Conservation (phyloP, 2,113 vertebrate genomes). For the Sturnira hondurensis region DNA sequence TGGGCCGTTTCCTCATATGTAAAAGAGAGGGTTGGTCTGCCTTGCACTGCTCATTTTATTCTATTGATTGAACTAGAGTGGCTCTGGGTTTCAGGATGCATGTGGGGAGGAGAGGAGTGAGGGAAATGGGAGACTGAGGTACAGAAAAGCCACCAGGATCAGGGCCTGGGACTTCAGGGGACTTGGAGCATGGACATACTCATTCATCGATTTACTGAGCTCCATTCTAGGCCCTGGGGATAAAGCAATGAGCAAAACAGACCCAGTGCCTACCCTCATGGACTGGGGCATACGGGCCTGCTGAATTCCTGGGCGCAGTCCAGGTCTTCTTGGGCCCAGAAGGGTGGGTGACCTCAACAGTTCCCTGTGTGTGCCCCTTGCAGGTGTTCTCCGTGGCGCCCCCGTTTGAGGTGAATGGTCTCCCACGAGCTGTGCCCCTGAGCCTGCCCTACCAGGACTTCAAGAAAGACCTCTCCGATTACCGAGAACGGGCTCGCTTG, state of each 20-base stretch:
- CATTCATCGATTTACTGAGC: not conserved
- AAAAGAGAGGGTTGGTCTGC: not conserved
- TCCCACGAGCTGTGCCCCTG: constrained; percentile 85
- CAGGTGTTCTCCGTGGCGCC: constrained; percentile 83
- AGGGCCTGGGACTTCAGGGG: not conserved
- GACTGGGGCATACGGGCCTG: not conserved
- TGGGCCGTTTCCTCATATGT: not conserved
- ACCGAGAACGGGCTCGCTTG: constrained; percentile 86
- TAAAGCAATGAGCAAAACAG: not conserved
- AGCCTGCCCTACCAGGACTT: constrained; percentile 91
- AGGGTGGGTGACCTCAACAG: constrained; percentile 16
- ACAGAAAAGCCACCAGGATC: not conserved
- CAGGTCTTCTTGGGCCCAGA: not conserved
- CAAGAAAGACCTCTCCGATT: constrained; percentile 86
- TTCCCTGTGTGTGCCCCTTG: constrained; percentile 73
- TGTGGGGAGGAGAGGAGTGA: not conserved
- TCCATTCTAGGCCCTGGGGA: not conserved
- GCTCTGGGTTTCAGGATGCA: not conserved
- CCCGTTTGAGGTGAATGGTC: constrained; percentile 83
- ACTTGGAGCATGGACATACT: not conserved
- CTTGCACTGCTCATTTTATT: not conserved
- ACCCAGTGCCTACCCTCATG: not conserved
- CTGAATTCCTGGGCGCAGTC: not conserved
- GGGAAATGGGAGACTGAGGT: not conserved
- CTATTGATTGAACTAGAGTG: not conserved